phyloP scores from a whole-genome alignment of 2,888 invertebrate genomes.

The Thyatira batis region DNA sequence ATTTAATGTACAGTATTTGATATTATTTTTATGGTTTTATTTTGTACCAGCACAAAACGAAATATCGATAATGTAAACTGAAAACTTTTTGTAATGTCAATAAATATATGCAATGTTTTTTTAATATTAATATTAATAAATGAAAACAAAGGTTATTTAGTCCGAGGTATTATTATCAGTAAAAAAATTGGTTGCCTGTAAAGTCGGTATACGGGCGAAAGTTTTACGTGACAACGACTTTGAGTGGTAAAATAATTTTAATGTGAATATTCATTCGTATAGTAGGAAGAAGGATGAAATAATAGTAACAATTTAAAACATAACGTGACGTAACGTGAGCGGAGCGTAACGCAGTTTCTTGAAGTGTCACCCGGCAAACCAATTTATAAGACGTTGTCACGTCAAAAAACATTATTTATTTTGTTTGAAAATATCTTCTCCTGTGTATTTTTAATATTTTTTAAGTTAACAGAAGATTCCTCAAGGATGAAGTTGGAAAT shows the following conservation, averaged over 20 bases:
- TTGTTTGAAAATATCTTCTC: background rate
- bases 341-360: too few species aligned
- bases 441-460: constrained; percentile 15
- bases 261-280: too few species aligned
- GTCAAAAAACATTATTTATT: background rate
- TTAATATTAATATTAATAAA: constrained; percentile 7
- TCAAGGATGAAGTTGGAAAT: constrained; percentile 23
- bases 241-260: too few species aligned
- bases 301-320: too few species aligned
- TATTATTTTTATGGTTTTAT: background rate
- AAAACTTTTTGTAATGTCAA: constrained; percentile 12
- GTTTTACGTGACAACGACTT: too few species aligned
- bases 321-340: too few species aligned
- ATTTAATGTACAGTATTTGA: background rate
- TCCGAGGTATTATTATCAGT: constrained; percentile 14
- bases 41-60: too few species aligned
- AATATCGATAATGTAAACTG: constrained; percentile 13
- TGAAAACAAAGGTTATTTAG: constrained; percentile 10
- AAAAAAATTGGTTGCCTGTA: too few species aligned
- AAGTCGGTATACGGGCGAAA: too few species aligned
- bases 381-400: too few species aligned
- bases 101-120: constrained; percentile 9
- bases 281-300: too few species aligned
- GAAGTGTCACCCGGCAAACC: too few species aligned
- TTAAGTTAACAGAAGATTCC: constrained; percentile 11